phyloP scores from a whole-genome alignment of 2,113 vertebrate species.

The Hemichromis elongatus region DNA sequence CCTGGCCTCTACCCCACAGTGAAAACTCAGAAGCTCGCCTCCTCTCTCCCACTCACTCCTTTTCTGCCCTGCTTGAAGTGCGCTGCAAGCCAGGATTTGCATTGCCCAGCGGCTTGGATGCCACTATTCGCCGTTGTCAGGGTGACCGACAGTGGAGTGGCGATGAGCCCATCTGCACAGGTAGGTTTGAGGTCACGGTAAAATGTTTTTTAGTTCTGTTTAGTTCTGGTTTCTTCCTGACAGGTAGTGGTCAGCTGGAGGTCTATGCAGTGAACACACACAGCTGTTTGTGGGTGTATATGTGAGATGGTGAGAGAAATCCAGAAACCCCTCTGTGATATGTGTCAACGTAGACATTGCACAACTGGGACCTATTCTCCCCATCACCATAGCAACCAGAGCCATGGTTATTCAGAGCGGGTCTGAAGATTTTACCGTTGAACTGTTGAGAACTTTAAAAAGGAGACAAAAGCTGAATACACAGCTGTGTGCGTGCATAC shows the following conservation, averaged over 20 bases:
- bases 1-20: conserved; percentile 71
- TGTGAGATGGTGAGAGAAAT: not conserved
- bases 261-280: not conserved
- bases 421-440: conserved; percentile 5
- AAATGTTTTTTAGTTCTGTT: not conserved
- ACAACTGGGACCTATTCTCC: conserved; percentile 50
- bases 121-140: conserved; percentile 75
- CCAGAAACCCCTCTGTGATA: conserved; percentile 25
- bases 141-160: conserved; percentile 82
- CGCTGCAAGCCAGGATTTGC: conserved; percentile 71
- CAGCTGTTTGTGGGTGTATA: not conserved
- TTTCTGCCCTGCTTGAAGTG: conserved; percentile 74
- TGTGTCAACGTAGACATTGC: conserved; percentile 29
- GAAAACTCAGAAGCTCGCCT: conserved; percentile 48
- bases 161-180: conserved; percentile 72
- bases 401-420: conserved; percentile 13
- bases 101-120: conserved; percentile 65
- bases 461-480: not conserved
- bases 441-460: conserved; percentile 10
- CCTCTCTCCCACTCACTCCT: conserved; percentile 70
- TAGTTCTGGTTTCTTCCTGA: not conserved
- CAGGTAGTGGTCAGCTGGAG: not conserved
- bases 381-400: conserved; percentile 55
- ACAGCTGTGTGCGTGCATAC: not conserved
- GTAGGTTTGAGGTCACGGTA: conserved; percentile 47